These are phyloP conservation scores for Gryon sp. DNA, from an alignment of 1,140 invertebrate species.

Conservation along the genomic window DNA sequence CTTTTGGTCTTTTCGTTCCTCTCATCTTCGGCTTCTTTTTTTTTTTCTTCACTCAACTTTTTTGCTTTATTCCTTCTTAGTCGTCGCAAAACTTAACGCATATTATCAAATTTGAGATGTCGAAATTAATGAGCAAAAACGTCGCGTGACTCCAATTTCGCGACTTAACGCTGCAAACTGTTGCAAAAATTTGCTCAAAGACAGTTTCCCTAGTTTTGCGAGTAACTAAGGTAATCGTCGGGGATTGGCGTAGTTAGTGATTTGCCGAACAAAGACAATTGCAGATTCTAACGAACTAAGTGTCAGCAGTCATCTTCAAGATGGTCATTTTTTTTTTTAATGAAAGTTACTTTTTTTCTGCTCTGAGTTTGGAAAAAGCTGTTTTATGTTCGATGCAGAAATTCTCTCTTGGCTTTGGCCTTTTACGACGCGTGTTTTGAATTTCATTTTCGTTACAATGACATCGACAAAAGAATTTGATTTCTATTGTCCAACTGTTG, in stretches of 20 bases:
- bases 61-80: conserved; percentile 18
- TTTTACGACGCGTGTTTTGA: conserved; percentile 12
- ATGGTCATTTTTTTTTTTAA: not conserved
- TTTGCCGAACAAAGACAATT: not conserved
- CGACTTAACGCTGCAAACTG: not conserved
- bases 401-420: conserved; percentile 1
- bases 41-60: not conserved
- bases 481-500: conserved; percentile 2
- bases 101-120: conserved; percentile 38
- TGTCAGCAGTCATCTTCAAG: not conserved
- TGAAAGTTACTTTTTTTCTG: no score
- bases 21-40: conserved; percentile 8
- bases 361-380: not conserved
- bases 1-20: not conserved
- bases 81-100: conserved; percentile 14
- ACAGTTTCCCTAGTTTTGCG: not conserved
- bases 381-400: not conserved
- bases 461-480: conserved; percentile 24
- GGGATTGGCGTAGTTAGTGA: conserved; percentile 12
- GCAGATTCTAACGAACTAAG: not conserved
- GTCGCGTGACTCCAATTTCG: conserved; percentile 14
- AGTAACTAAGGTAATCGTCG: conserved; percentile 43
- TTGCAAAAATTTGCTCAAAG: conserved; percentile 12
- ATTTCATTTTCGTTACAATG: conserved; percentile 15
- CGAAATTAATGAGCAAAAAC: conserved; percentile 40